Evolutionary conservation across 2,113 vertebrate genomes (phyloP), one percentile per base, ranked within the genome.

Genomic region (Chunga burmeisteri): DNA sequence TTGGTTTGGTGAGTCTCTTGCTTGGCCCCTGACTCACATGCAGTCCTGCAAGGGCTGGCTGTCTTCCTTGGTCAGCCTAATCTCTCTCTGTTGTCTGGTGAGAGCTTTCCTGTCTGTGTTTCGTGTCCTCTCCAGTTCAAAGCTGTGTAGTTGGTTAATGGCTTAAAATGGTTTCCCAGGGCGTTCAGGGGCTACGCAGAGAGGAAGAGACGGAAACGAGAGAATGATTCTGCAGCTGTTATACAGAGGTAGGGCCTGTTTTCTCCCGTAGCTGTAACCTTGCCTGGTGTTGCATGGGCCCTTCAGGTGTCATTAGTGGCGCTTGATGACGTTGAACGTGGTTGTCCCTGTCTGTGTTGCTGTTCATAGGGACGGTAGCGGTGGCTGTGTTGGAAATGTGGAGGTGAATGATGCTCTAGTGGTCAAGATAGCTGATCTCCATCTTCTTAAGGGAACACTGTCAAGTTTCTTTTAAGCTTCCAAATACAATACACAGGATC

Each of bases 101-200:
- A 70, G 90, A 93, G 85, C 80, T 88, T 36, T 42, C 72, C 53
- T 87, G 56, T 93, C 96, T 94, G 72, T 86, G 86, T 97, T 52
- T 84, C 81, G 2, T 86, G 85, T 96, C 94, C 94, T 95, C 89
- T 88, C 72, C 94, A 56, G 67, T 81, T 36, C 59, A 34, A 27
- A 78, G 88, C 96, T 96, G 56, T 94, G 98, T 95, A 94, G 87
- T 85, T 93, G 98, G 88, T 98, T 97, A 98, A 98, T 98, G 98
- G 97, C 97, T 97, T 94, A 59, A 90, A 91, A 94, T 91, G 97
- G 99, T 99, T 99, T 98, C 98, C 98, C 99, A 99, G 99, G 99
- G 99, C 99, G 71, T 99, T 99, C 98, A 99, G 99, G 94, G 99
- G 99, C 98, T 99, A 98, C 98, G 99, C 99, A 96, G 99, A 99